phyloP scores from a whole-genome alignment of 2,888 invertebrate genomes.

The Mesodorylaimus sp. region DNA sequence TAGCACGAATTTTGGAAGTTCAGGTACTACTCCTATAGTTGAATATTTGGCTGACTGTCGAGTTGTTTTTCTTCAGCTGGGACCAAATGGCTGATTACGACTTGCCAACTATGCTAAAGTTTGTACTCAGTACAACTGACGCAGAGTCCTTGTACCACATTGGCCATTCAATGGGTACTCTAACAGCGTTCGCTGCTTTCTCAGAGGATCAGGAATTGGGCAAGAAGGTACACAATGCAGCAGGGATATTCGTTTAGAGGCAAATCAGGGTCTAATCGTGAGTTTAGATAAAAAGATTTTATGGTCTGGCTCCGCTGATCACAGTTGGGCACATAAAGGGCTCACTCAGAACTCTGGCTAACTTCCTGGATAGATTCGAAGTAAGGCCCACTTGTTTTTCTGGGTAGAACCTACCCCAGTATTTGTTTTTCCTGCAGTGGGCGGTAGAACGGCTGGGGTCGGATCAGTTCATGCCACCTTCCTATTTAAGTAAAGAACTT shows the following conservation, averaged over 20 bases:
- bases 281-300: conserved; percentile 21
- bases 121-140: conserved; percentile 42
- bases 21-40: conserved; percentile 36
- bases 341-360: conserved; percentile 17
- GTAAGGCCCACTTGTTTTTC: too few relatives aligned
- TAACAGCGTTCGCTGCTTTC: conserved; percentile 28
- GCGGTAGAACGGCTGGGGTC: conserved; percentile 37
- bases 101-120: conserved; percentile 61
- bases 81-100: conserved; percentile 68
- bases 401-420: too few relatives aligned
- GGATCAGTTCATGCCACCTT: conserved; percentile 31
- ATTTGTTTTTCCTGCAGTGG: too few relatives aligned
- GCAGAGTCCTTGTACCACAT: conserved; percentile 48
- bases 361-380: too few relatives aligned
- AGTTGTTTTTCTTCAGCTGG: conserved; percentile 43
- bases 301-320: conserved; percentile 26
- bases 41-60: too few relatives aligned
- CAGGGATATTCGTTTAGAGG: too few relatives aligned
- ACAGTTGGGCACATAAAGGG: conserved; percentile 28
- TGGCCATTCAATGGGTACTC: conserved; percentile 66
- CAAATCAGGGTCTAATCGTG: too few relatives aligned
- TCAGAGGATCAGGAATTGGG: conserved; percentile 20
- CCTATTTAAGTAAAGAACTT: conserved; percentile 18
- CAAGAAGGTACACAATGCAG: conserved; percentile 22
- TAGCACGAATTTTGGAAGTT: conserved; percentile 48